Evolutionary conservation across 2,888 invertebrate genomes (phyloP), one percentile per base, ranked within the genome.

Genomic region (Stenurella melanura): DNA sequence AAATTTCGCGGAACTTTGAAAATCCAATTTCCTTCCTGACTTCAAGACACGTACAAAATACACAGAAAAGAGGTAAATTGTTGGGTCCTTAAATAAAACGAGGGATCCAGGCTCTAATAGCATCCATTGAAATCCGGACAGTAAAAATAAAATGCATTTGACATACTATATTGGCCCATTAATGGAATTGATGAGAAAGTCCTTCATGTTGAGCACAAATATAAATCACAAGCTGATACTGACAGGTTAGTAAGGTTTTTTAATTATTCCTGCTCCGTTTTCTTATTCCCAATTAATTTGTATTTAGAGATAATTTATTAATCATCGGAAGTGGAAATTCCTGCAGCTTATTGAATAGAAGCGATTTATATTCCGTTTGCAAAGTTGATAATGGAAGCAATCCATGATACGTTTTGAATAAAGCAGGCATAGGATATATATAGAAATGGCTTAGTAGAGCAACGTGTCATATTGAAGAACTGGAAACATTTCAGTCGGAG

Each of bases 81-180:
- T n/a, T n/a, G 7, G n/a, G 50, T n/a, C 50, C 4, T 50, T 15
- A 15, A 50, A 50, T 50, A n/a, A 50, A 6, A 0, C 50, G 50
- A 34, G 7, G 7, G 30, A 50, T n/a, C 42, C n/a, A 3, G 50
- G 1, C n/a, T 15, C 50, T n/a, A 50, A 50, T n/a, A 50, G n/a
- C 6, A 50, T 50, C 50, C 50, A 50, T 50, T 50, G 50, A 50
- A 50, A 50, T 50, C 50, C n/a, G 50, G n/a, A 50, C n/a, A 50
- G 50, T 50, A n/a, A 42, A 42, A 42, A 42, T 42, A 12, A 50
- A 50, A 50, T 50, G 50, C 50, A 50, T 50, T n/a, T n/a, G 50
- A 50, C 50, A 12, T 50, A 50, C 50, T 50, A n/a, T 50, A 50
- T 50, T n/a, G 50, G 50, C 50, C 50, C n/a, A 50, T 50, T 50